Evolutionary conservation across 2,888 invertebrate species (phyloP).

Genomic region (Elegia similella): DNA sequence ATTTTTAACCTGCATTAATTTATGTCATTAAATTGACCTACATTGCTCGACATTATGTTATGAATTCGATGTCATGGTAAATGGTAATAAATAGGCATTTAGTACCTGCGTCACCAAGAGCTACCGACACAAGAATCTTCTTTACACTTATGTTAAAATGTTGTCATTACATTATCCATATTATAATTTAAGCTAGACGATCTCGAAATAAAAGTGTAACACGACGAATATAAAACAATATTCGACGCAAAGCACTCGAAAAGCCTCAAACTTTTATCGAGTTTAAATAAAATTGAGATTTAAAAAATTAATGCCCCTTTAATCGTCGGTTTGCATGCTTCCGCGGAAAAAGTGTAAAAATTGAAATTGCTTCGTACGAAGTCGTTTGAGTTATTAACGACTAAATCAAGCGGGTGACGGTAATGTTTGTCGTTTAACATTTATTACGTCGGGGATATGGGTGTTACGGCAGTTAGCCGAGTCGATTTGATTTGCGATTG

Average conservation of each 20-base stretch:
- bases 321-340: constrained; percentile 65
- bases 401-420: constrained; percentile 37
- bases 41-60: no score
- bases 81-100: no score
- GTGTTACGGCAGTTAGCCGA: neutral
- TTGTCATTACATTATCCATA: no score
- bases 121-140: no score
- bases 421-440: constrained; percentile 14
- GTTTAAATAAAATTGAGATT: constrained; percentile 42
- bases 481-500: neutral
- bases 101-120: no score
- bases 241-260: neutral
- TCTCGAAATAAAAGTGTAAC: neutral
- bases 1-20: no score
- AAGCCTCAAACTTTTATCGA: constrained; percentile 12
- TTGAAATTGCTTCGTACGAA: constrained; percentile 51
- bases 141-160: no score
- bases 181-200: neutral
- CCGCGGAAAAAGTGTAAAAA: constrained; percentile 41
- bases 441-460: constrained; percentile 9
- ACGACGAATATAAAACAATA: neutral
- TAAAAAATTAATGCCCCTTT: constrained; percentile 61
- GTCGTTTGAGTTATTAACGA: constrained; percentile 53
- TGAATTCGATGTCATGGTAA: no score
- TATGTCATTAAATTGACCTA: no score